These are phyloP conservation scores for Anthophora plumipes DNA, from an alignment of 2,888 invertebrate genomes.

Conservation along the genomic window DNA sequence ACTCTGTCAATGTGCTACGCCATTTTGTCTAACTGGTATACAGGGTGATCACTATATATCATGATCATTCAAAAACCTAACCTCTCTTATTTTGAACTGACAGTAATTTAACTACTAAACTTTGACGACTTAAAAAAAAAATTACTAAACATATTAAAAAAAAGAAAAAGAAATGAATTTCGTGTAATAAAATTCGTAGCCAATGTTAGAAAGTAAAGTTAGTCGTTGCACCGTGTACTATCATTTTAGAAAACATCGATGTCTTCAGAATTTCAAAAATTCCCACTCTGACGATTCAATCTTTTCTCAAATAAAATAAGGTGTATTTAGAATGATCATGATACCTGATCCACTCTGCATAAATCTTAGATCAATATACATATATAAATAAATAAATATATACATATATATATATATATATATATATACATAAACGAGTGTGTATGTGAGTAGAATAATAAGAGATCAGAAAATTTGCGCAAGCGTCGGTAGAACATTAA, in stretches of 20 bases:
- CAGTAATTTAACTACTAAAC: neutral
- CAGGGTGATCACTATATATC: neutral
- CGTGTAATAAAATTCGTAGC: no score
- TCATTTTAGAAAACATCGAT: no score
- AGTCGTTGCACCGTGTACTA: no score
- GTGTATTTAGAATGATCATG: neutral
- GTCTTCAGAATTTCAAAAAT: neutral
- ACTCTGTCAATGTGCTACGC: conserved; percentile 3
- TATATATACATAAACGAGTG: conserved; percentile 3
- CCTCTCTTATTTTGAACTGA: no score
- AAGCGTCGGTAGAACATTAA: conserved; percentile 16
- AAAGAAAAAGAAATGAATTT: no score
- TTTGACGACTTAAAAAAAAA: neutral
- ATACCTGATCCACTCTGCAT: neutral
- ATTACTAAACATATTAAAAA: no score
- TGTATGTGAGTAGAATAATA: conserved; percentile 30
- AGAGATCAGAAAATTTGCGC: conserved; percentile 16
- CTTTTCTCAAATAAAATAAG: neutral
- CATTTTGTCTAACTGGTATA: conserved; percentile 16
- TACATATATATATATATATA: conserved; percentile 8
- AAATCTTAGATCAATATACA: conserved; percentile 11
- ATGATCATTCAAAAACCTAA: neutral
- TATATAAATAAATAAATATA: neutral
- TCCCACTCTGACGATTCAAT: neutral
- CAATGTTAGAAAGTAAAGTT: no score